phyloP scores from a whole-genome alignment of 2,888 invertebrate species.

The Volucella bombylans region DNA sequence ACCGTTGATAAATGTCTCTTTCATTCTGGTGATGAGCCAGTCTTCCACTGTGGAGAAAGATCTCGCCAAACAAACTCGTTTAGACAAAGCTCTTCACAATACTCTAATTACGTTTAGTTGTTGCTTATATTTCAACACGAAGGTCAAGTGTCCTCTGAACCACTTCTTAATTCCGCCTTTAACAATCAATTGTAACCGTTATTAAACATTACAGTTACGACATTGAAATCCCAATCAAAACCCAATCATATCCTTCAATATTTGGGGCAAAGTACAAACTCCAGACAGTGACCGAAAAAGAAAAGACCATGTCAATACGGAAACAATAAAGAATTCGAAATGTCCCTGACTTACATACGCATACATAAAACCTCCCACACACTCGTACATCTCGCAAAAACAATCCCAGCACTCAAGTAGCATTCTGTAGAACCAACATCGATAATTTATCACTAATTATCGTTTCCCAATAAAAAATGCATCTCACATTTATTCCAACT shows the following conservation, averaged over 20 bases:
- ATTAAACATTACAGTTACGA: too few species aligned
- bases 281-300: constrained; percentile 1
- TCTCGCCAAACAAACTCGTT: too few species aligned
- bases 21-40: too few species aligned
- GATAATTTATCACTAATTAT: constrained; percentile 64
- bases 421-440: constrained; percentile 28
- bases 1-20: too few species aligned
- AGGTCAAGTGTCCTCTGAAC: too few species aligned
- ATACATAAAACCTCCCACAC: constrained; percentile 21
- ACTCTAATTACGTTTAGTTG: too few species aligned
- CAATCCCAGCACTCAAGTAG: not conserved
- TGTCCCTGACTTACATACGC: constrained; percentile 53
- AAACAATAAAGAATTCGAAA: constrained; percentile 50
- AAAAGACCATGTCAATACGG: constrained; percentile 32
- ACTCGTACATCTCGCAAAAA: constrained; percentile 12
- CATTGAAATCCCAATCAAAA: constrained; percentile 24
- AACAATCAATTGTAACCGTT: too few species aligned
- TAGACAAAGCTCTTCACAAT: too few species aligned
- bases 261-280: constrained; percentile 1
- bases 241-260: not conserved
- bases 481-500: constrained; percentile 54
- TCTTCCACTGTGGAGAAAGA: too few species aligned
- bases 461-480: constrained; percentile 55
- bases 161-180: too few species aligned
- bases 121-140: too few species aligned